Conservation (phyloP, 1,140 invertebrate species). For the Nasonia giraulti region DNA sequence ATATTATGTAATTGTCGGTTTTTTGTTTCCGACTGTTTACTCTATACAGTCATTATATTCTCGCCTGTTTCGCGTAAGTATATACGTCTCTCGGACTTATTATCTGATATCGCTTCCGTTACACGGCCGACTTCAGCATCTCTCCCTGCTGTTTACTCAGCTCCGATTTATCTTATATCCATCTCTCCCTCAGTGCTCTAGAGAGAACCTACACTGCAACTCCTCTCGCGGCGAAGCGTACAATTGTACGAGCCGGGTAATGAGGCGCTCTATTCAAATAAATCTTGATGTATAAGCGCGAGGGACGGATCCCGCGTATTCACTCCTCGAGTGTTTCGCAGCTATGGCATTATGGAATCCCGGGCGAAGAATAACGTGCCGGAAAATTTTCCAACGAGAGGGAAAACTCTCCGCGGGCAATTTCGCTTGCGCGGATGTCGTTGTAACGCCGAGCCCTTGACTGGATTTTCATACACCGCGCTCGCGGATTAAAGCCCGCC, state of each 20-base stretch:
- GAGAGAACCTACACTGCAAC: conserved; percentile 40
- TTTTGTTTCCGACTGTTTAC: neutral
- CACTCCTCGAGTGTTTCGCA: conserved; percentile 61
- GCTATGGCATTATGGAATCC: conserved; percentile 61
- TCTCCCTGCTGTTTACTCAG: conserved; percentile 28
- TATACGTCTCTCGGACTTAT: neutral
- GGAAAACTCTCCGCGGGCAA: neutral
- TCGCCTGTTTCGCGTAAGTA: neutral
- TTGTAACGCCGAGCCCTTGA: neutral
- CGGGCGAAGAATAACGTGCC: conserved; percentile 50
- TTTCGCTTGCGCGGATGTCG: neutral
- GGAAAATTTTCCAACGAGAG: conserved; percentile 58
- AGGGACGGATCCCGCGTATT: neutral
- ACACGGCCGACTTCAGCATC: neutral
- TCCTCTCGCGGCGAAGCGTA: conserved; percentile 59
- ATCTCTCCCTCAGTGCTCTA: neutral
- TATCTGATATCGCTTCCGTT: neutral
- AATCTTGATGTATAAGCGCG: conserved; percentile 67
- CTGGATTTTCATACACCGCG: neutral
- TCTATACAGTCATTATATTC: neutral
- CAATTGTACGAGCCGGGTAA: conserved; percentile 71
- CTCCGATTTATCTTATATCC: conserved; percentile 3
- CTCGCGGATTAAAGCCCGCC: neutral
- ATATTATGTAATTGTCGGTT: too few relatives aligned
- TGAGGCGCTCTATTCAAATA: conserved; percentile 73